Conservation (phyloP, 2,888 invertebrate genomes). For the Acanthosepion pharaonis region DNA sequence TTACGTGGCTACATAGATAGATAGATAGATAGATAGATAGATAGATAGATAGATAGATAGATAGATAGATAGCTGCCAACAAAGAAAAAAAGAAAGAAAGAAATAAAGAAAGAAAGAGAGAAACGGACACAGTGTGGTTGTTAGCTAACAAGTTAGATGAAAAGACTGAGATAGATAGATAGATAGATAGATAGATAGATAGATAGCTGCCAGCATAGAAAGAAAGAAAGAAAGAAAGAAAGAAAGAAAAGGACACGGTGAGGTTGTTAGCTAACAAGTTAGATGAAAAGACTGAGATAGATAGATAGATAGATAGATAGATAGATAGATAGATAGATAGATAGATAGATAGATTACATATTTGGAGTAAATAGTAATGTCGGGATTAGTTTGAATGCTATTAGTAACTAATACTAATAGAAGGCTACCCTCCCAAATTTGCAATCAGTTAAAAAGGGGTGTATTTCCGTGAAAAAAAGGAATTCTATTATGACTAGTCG, state of each 20-base stretch:
- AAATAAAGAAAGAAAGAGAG: no score
- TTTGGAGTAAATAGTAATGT: not conserved
- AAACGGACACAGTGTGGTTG: no score
- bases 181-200: no score
- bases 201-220: no score
- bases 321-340: not conserved
- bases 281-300: not conserved
- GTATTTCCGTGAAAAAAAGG: not conserved
- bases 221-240: no score
- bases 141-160: no score
- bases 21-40: not conserved
- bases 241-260: no score
- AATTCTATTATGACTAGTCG: not conserved
- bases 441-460: not conserved
- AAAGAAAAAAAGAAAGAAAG: no score
- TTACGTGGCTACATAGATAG: no score
- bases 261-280: no score
- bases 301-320: not conserved
- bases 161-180: no score
- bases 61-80: not conserved
- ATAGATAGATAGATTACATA: not conserved
- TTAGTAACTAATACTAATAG: not conserved
- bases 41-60: not conserved
- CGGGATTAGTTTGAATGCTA: not conserved
- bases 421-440: not conserved